Percentiles rank a stretch among this genome's conserved stretches.
These are phyloP conservation scores for Halyomorpha halys DNA, from an alignment of 1,140 invertebrate species.

Conservation along the genomic window DNA sequence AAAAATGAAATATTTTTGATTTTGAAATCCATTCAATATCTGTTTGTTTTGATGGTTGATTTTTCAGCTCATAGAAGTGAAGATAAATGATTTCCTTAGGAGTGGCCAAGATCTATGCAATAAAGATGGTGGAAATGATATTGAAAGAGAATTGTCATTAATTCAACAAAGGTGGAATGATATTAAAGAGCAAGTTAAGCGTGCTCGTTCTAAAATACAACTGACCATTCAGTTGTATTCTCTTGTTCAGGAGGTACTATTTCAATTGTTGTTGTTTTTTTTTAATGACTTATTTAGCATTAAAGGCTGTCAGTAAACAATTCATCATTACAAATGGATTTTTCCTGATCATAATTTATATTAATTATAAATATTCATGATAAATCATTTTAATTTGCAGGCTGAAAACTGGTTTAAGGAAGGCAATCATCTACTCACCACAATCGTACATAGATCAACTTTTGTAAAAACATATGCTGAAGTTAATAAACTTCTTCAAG, in stretches of 20 bases:
- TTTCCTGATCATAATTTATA: no score
- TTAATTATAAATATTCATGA: background rate
- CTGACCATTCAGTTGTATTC: conserved; percentile 46
- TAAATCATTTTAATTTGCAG: conserved; percentile 35
- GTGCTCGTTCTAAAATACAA: conserved; percentile 49
- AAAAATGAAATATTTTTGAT: no score
- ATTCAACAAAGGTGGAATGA: conserved; percentile 61
- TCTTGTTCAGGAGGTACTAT: conserved; percentile 46
- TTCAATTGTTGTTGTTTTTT: no score
- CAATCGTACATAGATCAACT: conserved; percentile 54
- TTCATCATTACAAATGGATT: no score
- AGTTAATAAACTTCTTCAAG: conserved; percentile 45
- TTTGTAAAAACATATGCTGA: conserved; percentile 51
- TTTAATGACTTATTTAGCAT: no score
- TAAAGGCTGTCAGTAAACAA: no score
- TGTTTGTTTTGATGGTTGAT: conserved; percentile 7
- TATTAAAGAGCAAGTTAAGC: conserved; percentile 55
- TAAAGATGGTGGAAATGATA: conserved; percentile 43
- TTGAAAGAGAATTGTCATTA: conserved; percentile 51
- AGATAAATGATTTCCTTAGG: conserved; percentile 60
- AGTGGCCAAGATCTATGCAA: conserved; percentile 53
- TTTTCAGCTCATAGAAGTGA: conserved; percentile 55
- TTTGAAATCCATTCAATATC: no score
- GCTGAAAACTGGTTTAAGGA: conserved; percentile 64
- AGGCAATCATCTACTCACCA: conserved; percentile 57